Evolutionary conservation across 2,888 invertebrate species (phyloP).

Genomic region (Orgyia antiqua): DNA sequence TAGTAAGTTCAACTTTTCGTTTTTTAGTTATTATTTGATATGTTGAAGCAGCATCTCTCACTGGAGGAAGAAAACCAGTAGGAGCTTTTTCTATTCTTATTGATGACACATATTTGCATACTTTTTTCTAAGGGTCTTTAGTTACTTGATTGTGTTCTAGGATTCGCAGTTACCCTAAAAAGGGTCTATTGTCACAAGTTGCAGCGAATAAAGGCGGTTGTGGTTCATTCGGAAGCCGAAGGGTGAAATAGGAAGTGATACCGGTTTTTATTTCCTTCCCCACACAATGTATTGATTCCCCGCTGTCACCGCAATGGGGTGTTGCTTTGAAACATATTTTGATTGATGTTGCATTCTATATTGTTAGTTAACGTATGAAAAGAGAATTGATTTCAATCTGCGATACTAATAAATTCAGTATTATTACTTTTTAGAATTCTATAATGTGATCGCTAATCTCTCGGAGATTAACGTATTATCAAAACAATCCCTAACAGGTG

Average conservation of each 20-base stretch:
- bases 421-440: constrained; percentile 16
- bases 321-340: constrained; percentile 49
- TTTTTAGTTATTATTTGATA: too few relatives aligned
- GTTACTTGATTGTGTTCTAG: too few relatives aligned
- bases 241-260: constrained; percentile 64
- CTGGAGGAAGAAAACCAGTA: too few relatives aligned
- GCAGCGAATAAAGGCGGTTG: constrained; percentile 24
- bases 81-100: too few relatives aligned
- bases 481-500: too few relatives aligned
- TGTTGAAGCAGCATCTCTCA: too few relatives aligned
- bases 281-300: constrained; percentile 54
- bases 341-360: constrained; percentile 56
- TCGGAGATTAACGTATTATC: constrained; percentile 11
- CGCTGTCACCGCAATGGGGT: constrained; percentile 56
- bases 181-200: constrained; percentile 20
- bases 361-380: constrained; percentile 38
- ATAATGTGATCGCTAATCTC: constrained; percentile 14
- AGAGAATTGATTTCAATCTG: constrained; percentile 36
- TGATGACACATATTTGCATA: too few relatives aligned
- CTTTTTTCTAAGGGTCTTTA: too few relatives aligned
- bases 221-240: constrained; percentile 39
- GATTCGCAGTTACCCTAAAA: constrained; percentile 6
- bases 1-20: too few relatives aligned
- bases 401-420: constrained; percentile 22
- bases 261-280: constrained; percentile 64